phyloP scores from a whole-genome alignment of 2,113 vertebrate genomes.

The Pica pica region DNA sequence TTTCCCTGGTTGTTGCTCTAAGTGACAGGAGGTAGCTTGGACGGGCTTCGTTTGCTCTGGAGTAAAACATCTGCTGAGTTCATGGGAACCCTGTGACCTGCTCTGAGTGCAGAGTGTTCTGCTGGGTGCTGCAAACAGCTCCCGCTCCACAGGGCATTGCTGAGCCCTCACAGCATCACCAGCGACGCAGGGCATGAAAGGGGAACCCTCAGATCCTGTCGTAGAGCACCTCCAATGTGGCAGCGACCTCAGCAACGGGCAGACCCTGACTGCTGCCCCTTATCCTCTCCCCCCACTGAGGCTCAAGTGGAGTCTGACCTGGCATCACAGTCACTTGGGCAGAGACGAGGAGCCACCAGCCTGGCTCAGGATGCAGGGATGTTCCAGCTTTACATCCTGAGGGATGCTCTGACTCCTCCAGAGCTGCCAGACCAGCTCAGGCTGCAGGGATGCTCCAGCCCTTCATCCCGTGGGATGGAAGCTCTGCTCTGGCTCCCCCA shows the following conservation, averaged over 20 bases:
- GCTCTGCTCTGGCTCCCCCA: background rate
- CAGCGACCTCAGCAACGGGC: background rate
- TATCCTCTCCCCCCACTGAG: background rate
- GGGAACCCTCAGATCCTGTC: background rate
- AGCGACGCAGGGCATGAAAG: fast-evolving
- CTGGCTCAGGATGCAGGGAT: background rate
- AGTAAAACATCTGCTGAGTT: conserved; percentile 49
- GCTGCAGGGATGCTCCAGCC: background rate
- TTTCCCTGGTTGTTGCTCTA: background rate
- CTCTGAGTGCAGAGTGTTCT: background rate
- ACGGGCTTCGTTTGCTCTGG: background rate
- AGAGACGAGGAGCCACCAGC: background rate
- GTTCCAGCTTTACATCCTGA: fast-evolving
- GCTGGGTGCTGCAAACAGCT: background rate
- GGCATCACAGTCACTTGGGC: background rate
- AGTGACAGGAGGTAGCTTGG: background rate
- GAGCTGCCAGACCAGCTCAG: background rate
- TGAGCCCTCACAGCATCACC: background rate
- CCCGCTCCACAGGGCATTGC: fast-evolving
- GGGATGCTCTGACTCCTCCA: background rate
- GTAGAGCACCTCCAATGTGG: background rate
- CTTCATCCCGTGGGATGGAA: background rate
- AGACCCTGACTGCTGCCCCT: background rate
- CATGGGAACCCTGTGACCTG: conserved; percentile 37
- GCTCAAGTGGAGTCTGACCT: background rate